Percentiles rank a stretch among this genome's conserved stretches.
phyloP scores from a whole-genome alignment of 1,140 invertebrate genomes.

The Drosophila nebulosa region DNA sequence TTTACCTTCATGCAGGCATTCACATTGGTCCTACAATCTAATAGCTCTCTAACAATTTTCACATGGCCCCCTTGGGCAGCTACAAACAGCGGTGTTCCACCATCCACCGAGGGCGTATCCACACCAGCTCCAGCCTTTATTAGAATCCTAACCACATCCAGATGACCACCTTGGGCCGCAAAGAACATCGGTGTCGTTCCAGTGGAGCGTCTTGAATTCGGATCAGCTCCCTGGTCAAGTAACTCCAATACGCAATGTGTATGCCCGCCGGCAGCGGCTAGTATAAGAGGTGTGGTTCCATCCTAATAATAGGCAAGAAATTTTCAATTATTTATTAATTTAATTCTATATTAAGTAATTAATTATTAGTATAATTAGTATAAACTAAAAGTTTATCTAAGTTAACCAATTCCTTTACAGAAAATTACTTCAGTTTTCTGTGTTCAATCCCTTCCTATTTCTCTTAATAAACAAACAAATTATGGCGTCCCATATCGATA shows the following conservation, averaged over 20 bases:
- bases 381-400: too few relatives aligned
- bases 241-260: constrained; percentile 92
- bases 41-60: constrained; percentile 91
- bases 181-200: constrained; percentile 96
- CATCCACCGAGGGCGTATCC: constrained; percentile 93
- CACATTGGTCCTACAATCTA: constrained; percentile 90
- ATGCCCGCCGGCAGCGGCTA: constrained; percentile 94
- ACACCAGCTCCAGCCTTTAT: constrained; percentile 89
- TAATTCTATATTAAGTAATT: too few relatives aligned
- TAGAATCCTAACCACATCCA: constrained; percentile 89
- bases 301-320: constrained; percentile 85
- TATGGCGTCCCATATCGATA: too few relatives aligned
- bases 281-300: constrained; percentile 94
- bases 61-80: constrained; percentile 95
- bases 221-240: constrained; percentile 93
- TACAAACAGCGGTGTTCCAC: constrained; percentile 94
- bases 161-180: constrained; percentile 93
- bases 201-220: constrained; percentile 90
- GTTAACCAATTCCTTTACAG: too few relatives aligned
- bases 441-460: too few relatives aligned
- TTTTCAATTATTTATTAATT: too few relatives aligned
- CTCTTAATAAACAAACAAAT: too few relatives aligned
- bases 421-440: too few relatives aligned
- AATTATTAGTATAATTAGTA: too few relatives aligned
- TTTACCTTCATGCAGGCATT: constrained; percentile 88